Base-by-base conservation (phyloP, 2,888 invertebrate genomes). In the Peribatodes rhomboidaria region DNA sequence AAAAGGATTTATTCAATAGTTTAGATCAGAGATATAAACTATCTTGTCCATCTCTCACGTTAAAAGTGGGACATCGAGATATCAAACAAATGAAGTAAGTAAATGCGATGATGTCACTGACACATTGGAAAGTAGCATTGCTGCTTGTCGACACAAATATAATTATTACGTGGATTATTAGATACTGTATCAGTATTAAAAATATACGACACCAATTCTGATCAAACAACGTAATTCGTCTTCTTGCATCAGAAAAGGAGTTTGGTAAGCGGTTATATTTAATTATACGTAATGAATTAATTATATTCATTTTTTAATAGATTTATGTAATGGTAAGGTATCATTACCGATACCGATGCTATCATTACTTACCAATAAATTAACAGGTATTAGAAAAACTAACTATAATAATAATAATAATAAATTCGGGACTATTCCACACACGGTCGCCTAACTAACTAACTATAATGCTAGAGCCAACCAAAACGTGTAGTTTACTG, bases 251-350 rank as follows among this genome's bases (percentile, higher is more conserved):
- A 80, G 65, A 58, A 63, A 39, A 69, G 57, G 66, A 72, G 46
- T 58, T 62, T 49, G 63, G 71, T 71, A 57, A 54, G 62, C 65
- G 68, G 73, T 77, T 71, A 6, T 54, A 61, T 63, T 74, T 73
- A 72, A 76, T 76, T 74, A 76, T 65, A 73, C 65, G 60, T 68
- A 35, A 10, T 11, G 10, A 35, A 8, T 35, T 6, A 35, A 3
- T 11, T 39, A 0, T 70, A 75, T 77, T 72, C 68, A 72, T 72
- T 56, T 54, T 59, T 56, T 65, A 70, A 75, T 72, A 55, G 69
- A 62, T 72, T 75, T 75, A 79, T 69, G 68, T 77, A 79, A 79
- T 71, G 14, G 37, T n/a, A n/a, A n/a, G n/a, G 2, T n/a, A 10
- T 35, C 13, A 11, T 35, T 10, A 35, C 11, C n/a, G n/a, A n/a